Conservation (phyloP, 2,888 invertebrate genomes). For the Lasioglossum malachurum region DNA sequence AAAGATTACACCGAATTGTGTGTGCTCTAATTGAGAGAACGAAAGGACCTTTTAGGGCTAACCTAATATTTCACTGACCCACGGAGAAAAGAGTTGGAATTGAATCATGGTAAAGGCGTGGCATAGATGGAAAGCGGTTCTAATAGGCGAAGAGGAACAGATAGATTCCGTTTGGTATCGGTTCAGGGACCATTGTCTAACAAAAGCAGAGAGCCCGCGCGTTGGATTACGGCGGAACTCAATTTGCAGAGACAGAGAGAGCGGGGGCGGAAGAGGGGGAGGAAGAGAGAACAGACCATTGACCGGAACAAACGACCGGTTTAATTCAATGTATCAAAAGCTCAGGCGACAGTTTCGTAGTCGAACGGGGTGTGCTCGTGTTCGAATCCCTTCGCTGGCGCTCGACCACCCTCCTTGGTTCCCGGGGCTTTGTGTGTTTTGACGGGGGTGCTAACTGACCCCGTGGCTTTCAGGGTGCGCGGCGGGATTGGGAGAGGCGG, state of each 20-base stretch:
- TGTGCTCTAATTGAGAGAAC: too few relatives aligned
- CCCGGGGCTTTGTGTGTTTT: conserved; percentile 74
- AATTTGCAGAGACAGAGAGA: not conserved
- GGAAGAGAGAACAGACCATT: not conserved
- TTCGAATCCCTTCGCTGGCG: conserved; percentile 8
- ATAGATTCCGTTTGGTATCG: not conserved
- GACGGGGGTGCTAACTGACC: conserved; percentile 80
- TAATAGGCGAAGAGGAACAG: not conserved
- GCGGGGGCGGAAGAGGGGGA: not conserved
- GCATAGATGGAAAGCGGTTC: not conserved
- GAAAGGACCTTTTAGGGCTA: not conserved
- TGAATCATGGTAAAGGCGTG: not conserved
- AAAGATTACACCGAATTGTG: not conserved
- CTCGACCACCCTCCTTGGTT: conserved; percentile 10
- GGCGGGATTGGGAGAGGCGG: conserved; percentile 83
- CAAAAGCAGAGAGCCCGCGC: not conserved
- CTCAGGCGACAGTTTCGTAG: conserved; percentile 17
- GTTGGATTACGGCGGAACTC: conserved; percentile 6
- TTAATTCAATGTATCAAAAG: conserved; percentile 38
- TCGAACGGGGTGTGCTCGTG: not conserved
- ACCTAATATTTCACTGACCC: not conserved
- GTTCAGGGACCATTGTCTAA: not conserved
- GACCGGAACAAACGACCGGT: conserved; percentile 23
- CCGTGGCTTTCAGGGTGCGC: conserved; percentile 59
- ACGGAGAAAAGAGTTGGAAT: not conserved